Conservation (phyloP, 2,888 invertebrate species). For the Drosophila histrio region DNA sequence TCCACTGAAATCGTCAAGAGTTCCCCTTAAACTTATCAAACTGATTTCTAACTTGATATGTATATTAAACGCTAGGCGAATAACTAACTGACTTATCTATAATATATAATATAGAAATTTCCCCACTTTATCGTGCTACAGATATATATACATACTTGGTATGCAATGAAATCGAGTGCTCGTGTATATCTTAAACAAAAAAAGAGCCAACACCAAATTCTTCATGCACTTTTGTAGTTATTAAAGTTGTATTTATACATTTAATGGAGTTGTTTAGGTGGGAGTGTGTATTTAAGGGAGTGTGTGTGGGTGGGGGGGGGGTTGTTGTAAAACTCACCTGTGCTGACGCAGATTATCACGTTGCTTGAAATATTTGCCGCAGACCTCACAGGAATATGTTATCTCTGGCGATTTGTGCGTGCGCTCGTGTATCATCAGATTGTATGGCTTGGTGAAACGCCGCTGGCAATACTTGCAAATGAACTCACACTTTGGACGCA, state of each 20-base stretch:
- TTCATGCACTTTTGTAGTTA: constrained; percentile 44
- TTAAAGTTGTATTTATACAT: no score
- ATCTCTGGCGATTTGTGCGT: constrained; percentile 98
- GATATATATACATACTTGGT: not conserved
- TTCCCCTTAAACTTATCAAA: constrained; percentile 17
- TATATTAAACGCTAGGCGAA: constrained; percentile 1
- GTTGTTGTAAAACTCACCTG: constrained; percentile 87
- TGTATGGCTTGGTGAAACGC: constrained; percentile 99
- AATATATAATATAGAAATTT: not conserved
- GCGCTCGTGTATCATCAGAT: constrained; percentile 98
- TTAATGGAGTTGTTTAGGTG: not conserved
- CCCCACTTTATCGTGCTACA: not conserved
- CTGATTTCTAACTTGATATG: constrained; percentile 2
- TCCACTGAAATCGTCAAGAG: not conserved
- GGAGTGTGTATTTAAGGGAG: not conserved
- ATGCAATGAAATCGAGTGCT: not conserved
- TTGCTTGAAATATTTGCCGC: constrained; percentile 98
- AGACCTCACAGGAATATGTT: constrained; percentile 98
- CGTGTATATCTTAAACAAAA: constrained; percentile 15
- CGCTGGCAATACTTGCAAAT: constrained; percentile 99
- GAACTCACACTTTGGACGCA: constrained; percentile 98
- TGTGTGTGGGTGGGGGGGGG: not conserved
- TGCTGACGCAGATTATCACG: constrained; percentile 98
- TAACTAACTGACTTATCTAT: constrained; percentile 9
- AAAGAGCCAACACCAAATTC: constrained; percentile 56